Evolutionary conservation across 2,797 vertebrate genomes (phyloP).

Genomic region (Eulemur mongoz): DNA sequence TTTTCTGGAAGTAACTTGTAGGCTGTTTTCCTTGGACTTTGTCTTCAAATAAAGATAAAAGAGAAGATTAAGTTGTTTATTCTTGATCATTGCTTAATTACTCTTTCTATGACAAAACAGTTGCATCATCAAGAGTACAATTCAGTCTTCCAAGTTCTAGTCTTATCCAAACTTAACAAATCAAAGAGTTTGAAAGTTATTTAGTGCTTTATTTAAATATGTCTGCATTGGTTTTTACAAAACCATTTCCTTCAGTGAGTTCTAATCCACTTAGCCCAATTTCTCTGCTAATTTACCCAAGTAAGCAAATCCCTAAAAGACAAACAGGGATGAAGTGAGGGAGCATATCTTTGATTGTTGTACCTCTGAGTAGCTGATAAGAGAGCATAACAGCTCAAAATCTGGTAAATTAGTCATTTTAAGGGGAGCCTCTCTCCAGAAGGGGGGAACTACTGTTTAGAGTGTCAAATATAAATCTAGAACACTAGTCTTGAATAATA

Average conservation of each 20-base stretch:
- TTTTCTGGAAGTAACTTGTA: not conserved
- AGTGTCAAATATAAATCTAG: not conserved
- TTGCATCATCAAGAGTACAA: not conserved
- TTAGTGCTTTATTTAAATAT: not conserved
- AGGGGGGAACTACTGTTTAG: not conserved
- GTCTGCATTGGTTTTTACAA: not conserved
- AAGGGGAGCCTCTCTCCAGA: not conserved
- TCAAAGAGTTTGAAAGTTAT: not conserved
- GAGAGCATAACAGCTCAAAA: not conserved
- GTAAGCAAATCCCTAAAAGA: not conserved
- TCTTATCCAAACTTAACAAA: not conserved
- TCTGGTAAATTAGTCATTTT: not conserved
- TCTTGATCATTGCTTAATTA: conserved; percentile 18
- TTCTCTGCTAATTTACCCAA: not conserved
- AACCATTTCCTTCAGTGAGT: not conserved
- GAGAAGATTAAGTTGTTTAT: not conserved
- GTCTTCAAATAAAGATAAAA: not conserved
- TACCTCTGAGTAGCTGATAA: not conserved
- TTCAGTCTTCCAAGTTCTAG: not conserved
- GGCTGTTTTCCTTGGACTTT: not conserved
- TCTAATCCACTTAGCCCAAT: not conserved
- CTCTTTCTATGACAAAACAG: not conserved
- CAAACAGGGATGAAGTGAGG: not conserved
- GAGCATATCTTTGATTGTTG: not conserved
- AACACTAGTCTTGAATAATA: conserved; percentile 11